Evolutionary conservation across 1,140 invertebrate species (phyloP), one percentile per base, ranked within the genome.

Genomic region (Zaprionus davidi): DNA sequence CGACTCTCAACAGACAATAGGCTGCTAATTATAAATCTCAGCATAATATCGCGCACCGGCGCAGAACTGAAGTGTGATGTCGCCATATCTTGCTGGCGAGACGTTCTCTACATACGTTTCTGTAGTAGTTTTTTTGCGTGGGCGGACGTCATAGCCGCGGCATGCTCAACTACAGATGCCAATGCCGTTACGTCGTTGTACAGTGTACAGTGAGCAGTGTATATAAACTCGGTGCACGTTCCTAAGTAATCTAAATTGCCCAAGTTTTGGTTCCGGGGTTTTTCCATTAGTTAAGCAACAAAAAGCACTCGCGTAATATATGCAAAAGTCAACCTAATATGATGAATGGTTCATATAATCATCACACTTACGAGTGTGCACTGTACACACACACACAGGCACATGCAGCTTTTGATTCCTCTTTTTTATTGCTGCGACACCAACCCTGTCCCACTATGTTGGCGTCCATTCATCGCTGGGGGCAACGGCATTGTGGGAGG

Each of bases 1-100:
- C 41, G 41, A 46, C 41, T 46, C 41, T 46, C 41, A 68, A 67
- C 68, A 51, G 90, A 88, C 84, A 88, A 88, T 84, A 59, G 84
- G 57, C 71, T 81, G 84, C 84, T 88, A 88, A 88, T 88, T 90
- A 88, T 88, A 88, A 88, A 88, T 90, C 85, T 51, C 83, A 85
- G 70, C 72, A 76, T 85, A 77, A 80, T 68, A 80, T 69, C 72
- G 60, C 72, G 60, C 63, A 76, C 74, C 68, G 73, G 68, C 68
- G 73, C 73, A 66, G 71, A 71, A 74, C 22, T 78, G 28, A 80
- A 78, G 60, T 71, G 68, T 71, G 68, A 76, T 76, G 69, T 76
- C 74, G 69, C 56, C 56, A 38, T 17, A 17, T 17, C 41, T 31
- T 22, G 56, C 20, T 65, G 63, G 34, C 65, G 65, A 15, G 41